phyloP scores from a whole-genome alignment of 2,888 invertebrate genomes.

The Lasiommata megera region DNA sequence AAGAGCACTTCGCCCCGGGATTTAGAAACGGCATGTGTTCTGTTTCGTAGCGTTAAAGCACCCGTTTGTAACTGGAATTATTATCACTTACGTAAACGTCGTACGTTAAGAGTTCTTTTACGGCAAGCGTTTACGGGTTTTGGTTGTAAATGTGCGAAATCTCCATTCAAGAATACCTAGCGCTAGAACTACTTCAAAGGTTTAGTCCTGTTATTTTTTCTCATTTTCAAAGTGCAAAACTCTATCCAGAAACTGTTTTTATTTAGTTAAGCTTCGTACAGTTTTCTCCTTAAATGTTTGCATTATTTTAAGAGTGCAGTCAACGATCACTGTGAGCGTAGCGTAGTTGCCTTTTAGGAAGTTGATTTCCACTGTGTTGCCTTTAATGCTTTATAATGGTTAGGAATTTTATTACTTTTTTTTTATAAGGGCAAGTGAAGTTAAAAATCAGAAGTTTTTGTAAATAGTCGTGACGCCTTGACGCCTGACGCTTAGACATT shows the following conservation, averaged over 20 bases:
- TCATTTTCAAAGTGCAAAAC: neutral
- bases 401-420: too few relatives aligned
- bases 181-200: neutral
- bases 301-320: neutral
- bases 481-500: too few relatives aligned
- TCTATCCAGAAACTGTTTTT: neutral
- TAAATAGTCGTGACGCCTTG: too few relatives aligned
- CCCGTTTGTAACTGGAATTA: slow-evolving; percentile 25
- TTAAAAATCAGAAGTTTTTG: too few relatives aligned
- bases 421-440: too few relatives aligned
- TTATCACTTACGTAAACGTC: slow-evolving; percentile 26
- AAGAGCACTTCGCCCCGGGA: slow-evolving; percentile 26
- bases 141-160: slow-evolving; percentile 6
- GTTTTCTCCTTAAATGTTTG: neutral
- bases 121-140: slow-evolving; percentile 4
- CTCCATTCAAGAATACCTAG: slow-evolving; percentile 1
- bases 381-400: neutral
- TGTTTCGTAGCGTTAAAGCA: slow-evolving; percentile 11
- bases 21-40: slow-evolving; percentile 30
- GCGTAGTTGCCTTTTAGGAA: neutral
- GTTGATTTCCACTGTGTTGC: neutral
- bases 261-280: neutral
- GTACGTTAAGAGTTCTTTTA: slow-evolving; percentile 20
- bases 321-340: neutral
- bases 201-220: slow-evolving; percentile 2